These are phyloP conservation scores for Melieria crassipennis DNA, from an alignment of 2,888 invertebrate genomes.

Conservation along the genomic window DNA sequence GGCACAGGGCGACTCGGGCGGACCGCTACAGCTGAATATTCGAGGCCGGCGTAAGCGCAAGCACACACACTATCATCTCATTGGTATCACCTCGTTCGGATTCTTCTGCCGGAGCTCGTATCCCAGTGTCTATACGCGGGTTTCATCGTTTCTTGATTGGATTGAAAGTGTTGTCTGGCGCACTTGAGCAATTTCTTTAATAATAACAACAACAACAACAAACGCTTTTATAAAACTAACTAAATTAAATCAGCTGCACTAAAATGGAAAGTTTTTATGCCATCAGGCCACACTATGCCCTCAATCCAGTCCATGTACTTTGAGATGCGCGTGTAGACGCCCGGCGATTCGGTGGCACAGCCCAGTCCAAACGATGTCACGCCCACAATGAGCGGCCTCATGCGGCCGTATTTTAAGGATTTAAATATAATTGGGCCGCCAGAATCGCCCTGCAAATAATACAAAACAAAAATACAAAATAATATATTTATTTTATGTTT, in stretches of 20 bases:
- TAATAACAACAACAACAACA: neutral
- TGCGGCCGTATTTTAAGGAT: neutral
- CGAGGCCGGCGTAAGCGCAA: slow-evolving; percentile 47
- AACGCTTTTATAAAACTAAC: slow-evolving; percentile 11
- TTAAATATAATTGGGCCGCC: slow-evolving; percentile 36
- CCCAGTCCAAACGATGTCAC: slow-evolving; percentile 51
- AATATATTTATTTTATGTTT: neutral
- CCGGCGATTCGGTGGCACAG: slow-evolving; percentile 46
- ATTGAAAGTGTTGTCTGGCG: slow-evolving; percentile 58
- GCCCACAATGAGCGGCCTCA: slow-evolving; percentile 43
- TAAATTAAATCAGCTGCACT: no score
- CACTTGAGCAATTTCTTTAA: neutral
- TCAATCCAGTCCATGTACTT: slow-evolving; percentile 52
- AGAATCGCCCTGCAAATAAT: slow-evolving; percentile 37
- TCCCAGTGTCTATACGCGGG: slow-evolving; percentile 61
- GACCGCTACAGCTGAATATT: slow-evolving; percentile 60
- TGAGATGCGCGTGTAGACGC: slow-evolving; percentile 50
- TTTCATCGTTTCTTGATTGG: slow-evolving; percentile 60
- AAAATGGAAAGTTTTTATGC: neutral
- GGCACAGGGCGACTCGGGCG: slow-evolving; percentile 60
- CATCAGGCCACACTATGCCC: slow-evolving; percentile 19
- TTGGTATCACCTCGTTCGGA: slow-evolving; percentile 64
- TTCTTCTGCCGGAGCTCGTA: slow-evolving; percentile 57
- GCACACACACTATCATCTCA: slow-evolving; percentile 55
- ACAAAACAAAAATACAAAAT: no score